Evolutionary conservation across 2,888 invertebrate genomes (phyloP).

Genomic region (Allygus modestus): DNA sequence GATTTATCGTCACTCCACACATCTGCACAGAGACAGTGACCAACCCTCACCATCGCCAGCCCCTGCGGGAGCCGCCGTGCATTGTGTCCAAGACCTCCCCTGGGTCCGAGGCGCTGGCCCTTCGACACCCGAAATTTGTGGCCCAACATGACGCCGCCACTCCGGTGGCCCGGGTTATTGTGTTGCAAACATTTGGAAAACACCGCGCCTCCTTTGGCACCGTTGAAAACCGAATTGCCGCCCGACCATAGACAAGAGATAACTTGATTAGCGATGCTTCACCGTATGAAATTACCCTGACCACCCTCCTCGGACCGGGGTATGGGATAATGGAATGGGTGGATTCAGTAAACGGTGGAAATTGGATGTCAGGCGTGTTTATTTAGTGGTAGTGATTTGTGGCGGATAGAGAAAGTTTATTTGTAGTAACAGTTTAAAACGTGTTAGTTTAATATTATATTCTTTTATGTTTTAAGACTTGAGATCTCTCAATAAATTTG

Average conservation of each 20-base stretch:
- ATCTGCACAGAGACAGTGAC: not conserved
- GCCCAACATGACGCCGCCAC: constrained; percentile 1
- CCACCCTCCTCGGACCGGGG: no score
- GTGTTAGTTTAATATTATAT: no score
- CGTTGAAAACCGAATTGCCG: constrained; percentile 18
- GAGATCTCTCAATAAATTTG: no score
- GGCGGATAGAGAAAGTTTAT: no score
- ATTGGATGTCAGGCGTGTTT: no score
- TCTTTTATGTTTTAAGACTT: no score
- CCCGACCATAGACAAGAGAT: not conserved
- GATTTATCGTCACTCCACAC: constrained; percentile 24
- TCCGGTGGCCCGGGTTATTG: constrained; percentile 18
- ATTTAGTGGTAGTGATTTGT: no score
- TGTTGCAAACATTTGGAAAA: constrained; percentile 30
- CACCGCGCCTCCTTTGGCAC: constrained; percentile 25
- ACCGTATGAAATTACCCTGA: no score
- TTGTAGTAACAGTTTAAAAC: no score
- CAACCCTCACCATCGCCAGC: not conserved
- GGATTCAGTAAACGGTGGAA: no score
- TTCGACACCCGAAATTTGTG: constrained; percentile 43
- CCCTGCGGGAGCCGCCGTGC: not conserved
- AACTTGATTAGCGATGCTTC: not conserved
- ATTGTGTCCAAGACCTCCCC: not conserved
- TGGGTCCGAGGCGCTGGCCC: not conserved
- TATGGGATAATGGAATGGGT: no score